These are phyloP conservation scores for Rhaphigaster nebulosa DNA, from an alignment of 2,888 invertebrate genomes.

Conservation along the genomic window DNA sequence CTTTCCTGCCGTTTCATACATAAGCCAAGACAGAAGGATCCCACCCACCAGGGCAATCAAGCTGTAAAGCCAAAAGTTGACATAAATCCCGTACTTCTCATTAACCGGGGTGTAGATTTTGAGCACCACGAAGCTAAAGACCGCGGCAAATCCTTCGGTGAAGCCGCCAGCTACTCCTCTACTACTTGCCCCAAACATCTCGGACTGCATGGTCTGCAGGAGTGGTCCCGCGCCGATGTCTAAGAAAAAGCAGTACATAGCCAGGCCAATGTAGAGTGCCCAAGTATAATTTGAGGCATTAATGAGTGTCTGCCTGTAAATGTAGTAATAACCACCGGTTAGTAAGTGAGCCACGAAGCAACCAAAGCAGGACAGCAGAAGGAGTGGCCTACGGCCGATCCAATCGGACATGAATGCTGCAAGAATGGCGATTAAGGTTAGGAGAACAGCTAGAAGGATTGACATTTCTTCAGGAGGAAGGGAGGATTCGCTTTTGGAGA, in stretches of 20 bases:
- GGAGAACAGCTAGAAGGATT: constrained; percentile 50
- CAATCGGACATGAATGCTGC: constrained; percentile 60
- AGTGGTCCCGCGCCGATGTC: constrained; percentile 64
- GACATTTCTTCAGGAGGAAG: constrained; percentile 49
- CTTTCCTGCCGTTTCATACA: constrained; percentile 66
- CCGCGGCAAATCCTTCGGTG: constrained; percentile 62
- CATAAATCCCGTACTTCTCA: constrained; percentile 63
- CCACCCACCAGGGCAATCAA: constrained; percentile 61
- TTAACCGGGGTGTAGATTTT: constrained; percentile 64
- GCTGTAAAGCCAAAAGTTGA: constrained; percentile 63
- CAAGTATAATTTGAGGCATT: constrained; percentile 56
- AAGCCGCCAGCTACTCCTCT: constrained; percentile 64
- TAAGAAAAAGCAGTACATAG: constrained; percentile 62
- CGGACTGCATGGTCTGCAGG: constrained; percentile 64
- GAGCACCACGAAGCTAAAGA: constrained; percentile 63
- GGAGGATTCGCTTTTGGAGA: constrained; percentile 3
- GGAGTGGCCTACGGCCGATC: constrained; percentile 60
- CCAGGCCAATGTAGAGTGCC: constrained; percentile 62
- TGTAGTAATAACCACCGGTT: constrained; percentile 62
- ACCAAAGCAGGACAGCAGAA: constrained; percentile 60
- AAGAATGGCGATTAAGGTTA: constrained; percentile 46
- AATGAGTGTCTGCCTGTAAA: constrained; percentile 57
- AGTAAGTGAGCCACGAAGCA: constrained; percentile 54
- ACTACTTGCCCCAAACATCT: constrained; percentile 65
- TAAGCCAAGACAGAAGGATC: constrained; percentile 61